These are phyloP conservation scores for Cremastobaeus sp. DNA, from an alignment of 2,888 invertebrate genomes.

Conservation along the genomic window DNA sequence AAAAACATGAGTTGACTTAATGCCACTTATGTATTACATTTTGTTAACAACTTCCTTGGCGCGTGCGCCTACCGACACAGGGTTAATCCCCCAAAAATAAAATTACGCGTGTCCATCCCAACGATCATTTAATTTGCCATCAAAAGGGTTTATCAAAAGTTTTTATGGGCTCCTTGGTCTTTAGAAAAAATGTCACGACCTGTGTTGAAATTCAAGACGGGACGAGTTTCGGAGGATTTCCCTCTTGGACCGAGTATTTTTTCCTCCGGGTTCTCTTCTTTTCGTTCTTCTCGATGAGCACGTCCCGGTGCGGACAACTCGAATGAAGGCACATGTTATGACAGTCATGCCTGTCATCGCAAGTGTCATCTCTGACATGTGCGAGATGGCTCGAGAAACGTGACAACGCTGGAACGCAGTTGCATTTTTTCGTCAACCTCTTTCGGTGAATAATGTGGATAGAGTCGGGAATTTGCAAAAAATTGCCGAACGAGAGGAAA, in stretches of 20 bases:
- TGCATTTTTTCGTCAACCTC: conserved; percentile 23
- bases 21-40: neutral
- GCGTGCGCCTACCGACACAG: conserved; percentile 32
- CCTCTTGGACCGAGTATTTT: neutral
- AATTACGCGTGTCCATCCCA: neutral
- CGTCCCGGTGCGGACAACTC: conserved; percentile 36
- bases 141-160: neutral
- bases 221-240: conserved; percentile 15
- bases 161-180: conserved; percentile 1
- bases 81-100: conserved; percentile 23
- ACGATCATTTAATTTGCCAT: neutral
- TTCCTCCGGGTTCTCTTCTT: too few relatives aligned
- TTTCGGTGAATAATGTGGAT: conserved; percentile 8
- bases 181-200: neutral
- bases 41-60: conserved; percentile 25
- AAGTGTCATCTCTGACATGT: conserved; percentile 49
- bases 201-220: conserved; percentile 8
- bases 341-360: conserved; percentile 52
- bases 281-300: too few relatives aligned
- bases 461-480: conserved; percentile 1
- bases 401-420: conserved; percentile 28
- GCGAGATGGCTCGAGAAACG: conserved; percentile 38
- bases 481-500: neutral
- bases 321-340: conserved; percentile 50
- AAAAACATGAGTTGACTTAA: neutral